Conservation (phyloP, 2,888 invertebrate genomes). For the Beris chalybata region DNA sequence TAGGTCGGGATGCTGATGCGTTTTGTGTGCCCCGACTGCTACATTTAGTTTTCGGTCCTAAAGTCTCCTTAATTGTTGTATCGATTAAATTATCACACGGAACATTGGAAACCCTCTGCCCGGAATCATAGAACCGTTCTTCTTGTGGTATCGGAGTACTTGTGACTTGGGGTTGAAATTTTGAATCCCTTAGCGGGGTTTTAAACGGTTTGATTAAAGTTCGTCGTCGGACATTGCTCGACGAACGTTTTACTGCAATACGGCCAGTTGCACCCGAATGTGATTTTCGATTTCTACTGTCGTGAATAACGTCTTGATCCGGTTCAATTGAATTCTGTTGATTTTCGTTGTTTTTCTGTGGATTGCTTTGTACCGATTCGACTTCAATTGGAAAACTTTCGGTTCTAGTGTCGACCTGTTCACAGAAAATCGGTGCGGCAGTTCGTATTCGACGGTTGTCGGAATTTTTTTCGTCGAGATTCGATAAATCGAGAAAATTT, state of each 20-base stretch:
- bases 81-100: no score
- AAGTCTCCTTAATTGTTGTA: no score
- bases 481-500: background rate
- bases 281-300: no score
- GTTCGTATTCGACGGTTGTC: conserved; percentile 9
- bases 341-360: no score
- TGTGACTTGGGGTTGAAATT: background rate
- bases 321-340: background rate
- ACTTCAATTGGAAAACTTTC: conserved; percentile 23
- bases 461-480: conserved; percentile 10
- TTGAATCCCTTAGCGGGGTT: background rate
- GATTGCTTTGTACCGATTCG: background rate
- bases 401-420: background rate
- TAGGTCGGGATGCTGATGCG: no score
- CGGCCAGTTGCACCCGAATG: background rate
- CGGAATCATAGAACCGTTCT: background rate
- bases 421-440: conserved; percentile 4
- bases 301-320: no score
- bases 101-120: no score
- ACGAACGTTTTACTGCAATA: background rate
- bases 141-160: conserved; percentile 1
- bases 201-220: conserved; percentile 11
- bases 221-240: conserved; percentile 8
- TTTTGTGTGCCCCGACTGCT: no score
- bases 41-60: no score